phyloP scores from a whole-genome alignment of 2,797 vertebrate species.

The Alcedo quadribrachys region DNA sequence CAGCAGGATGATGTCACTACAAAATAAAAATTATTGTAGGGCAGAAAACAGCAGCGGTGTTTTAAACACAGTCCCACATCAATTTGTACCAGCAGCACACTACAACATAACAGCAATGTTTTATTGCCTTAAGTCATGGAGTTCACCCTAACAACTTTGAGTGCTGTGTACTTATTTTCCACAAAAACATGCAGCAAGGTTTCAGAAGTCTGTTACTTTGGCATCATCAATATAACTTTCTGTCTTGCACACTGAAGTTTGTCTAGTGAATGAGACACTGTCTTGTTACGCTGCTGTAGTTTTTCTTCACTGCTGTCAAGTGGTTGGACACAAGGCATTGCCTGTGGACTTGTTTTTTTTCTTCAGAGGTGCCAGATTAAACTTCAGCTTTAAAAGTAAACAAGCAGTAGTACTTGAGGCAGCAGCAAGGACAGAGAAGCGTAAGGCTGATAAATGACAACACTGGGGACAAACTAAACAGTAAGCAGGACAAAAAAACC shows the following conservation, averaged over 20 bases:
- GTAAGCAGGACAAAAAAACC: not conserved
- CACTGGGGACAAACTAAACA: not conserved
- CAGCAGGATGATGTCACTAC: not conserved
- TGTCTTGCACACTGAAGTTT: conserved; percentile 7
- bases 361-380: not conserved
- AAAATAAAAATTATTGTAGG: not conserved
- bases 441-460: not conserved
- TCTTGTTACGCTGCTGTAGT: not conserved
- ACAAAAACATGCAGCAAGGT: not conserved
- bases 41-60: not conserved
- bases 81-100: not conserved
- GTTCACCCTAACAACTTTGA: not conserved
- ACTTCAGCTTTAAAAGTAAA: conserved; percentile 29
- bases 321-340: not conserved
- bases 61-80: not conserved
- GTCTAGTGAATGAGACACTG: conserved; percentile 1
- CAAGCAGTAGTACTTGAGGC: not conserved
- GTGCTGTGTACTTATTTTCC: not conserved
- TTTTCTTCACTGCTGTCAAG: not conserved
- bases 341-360: not conserved
- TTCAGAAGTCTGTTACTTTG: not conserved
- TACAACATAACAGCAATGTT: not conserved
- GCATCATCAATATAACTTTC: conserved; percentile 25
- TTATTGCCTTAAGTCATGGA: not conserved
- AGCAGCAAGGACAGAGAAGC: not conserved